A percentile compares a stretch with the other conserved stretches of the same genome.
Evolutionary conservation across 2,113 vertebrate genomes (phyloP).

Genomic region (Hirundichthys speculiger): DNA sequence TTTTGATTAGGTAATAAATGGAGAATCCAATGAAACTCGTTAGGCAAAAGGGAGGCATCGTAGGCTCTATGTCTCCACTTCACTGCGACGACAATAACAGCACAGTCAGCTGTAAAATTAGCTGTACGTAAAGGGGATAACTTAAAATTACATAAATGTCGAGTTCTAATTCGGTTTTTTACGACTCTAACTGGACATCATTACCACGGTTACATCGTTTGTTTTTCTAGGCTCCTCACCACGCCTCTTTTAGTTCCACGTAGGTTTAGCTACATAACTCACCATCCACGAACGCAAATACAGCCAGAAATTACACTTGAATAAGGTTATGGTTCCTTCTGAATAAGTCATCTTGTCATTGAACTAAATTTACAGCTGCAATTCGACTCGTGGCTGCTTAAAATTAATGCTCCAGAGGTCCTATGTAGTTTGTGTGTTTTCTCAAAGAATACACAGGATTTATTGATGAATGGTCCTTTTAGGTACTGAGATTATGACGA

Average conservation of each 20-base stretch:
- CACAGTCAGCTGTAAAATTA: neutral
- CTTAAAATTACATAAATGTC: neutral
- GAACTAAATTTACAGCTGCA: no score
- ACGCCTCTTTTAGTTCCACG: no score
- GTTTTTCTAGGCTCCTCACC: neutral
- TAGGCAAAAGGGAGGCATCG: neutral
- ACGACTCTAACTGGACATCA: rapidly evolving
- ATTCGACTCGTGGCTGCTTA: no score
- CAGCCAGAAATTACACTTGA: neutral
- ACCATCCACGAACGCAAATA: neutral
- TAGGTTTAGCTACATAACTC: conserved; percentile 3
- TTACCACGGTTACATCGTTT: no score
- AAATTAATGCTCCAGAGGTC: no score
- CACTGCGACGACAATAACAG: rapidly evolving
- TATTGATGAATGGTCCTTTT: no score
- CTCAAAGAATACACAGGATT: no score
- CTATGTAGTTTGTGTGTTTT: no score
- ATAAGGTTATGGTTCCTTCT: no score
- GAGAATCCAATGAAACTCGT: neutral
- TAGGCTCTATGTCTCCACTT: neutral
- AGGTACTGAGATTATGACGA: no score
- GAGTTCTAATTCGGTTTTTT: rapidly evolving
- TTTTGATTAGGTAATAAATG: neutral
- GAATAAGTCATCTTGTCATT: no score
- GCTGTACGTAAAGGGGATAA: neutral